These are phyloP conservation scores for Caenorhabditis sinica DNA, from an alignment of 2,888 invertebrate genomes.

Conservation along the genomic window DNA sequence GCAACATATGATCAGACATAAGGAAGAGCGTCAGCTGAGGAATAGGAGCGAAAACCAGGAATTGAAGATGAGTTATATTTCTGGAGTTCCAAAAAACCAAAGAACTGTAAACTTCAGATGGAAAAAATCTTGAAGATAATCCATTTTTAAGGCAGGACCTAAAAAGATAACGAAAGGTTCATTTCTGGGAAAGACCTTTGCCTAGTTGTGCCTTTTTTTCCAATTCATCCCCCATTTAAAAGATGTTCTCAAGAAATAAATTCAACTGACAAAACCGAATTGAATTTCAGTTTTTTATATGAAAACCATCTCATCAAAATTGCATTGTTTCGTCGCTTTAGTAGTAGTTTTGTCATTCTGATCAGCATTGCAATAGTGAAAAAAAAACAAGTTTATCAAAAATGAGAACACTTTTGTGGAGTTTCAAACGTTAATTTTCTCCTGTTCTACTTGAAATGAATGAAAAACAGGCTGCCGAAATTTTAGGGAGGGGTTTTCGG, in stretches of 20 bases:
- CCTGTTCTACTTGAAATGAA: background rate
- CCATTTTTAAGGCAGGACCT: too few species aligned
- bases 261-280: background rate
- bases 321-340: slow-evolving; percentile 5
- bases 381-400: slow-evolving; percentile 15
- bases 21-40: background rate
- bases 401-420: background rate
- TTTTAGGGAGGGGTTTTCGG: background rate
- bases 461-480: background rate
- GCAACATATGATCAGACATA: slow-evolving; percentile 19
- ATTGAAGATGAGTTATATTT: too few species aligned
- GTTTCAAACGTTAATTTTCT: background rate
- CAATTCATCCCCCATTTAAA: too few species aligned
- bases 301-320: slow-evolving; percentile 6
- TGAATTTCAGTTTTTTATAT: background rate
- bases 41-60: background rate
- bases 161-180: too few species aligned
- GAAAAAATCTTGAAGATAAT: too few species aligned
- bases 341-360: slow-evolving; percentile 9
- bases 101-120: too few species aligned
- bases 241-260: too few species aligned
- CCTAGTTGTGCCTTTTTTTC: too few species aligned
- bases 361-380: background rate
- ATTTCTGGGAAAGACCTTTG: too few species aligned
- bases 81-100: too few species aligned